Evolutionary conservation across 2,888 invertebrate genomes (phyloP), one percentile per base, ranked within the genome.

Genomic region (Diarsia rubi): DNA sequence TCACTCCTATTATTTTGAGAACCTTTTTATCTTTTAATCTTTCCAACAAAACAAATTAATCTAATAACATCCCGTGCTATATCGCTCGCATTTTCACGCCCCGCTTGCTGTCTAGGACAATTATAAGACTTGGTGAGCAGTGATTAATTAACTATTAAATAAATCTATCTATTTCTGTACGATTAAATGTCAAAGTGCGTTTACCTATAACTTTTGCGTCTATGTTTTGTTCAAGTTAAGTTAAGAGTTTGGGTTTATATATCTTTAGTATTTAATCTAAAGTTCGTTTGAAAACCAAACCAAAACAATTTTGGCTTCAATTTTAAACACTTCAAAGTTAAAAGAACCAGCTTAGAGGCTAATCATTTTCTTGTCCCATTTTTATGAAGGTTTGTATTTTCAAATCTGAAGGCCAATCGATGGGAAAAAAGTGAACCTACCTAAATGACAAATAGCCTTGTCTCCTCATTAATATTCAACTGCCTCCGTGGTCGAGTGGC

Each of bases 171-270:
- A 70, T 76, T 70, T 76, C 5, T 47, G n/a, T 69, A 3, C 52
- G 9, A 37, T 16, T 60, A 37, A 78, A 78, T 69, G 69, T 78
- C 69, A 69, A 62, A 37, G 78, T 45, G 42, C 42, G 65, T 76
- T 65, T 64, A 68, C 31, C 59, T 59, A 44, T 5, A 52, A 68
- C 47, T 76, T 66, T 60, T 0, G 14, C 27, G 16, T 27, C 21
- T 14, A 4, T 12, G 37, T 60, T 37, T 78, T 60, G 21, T 75
- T 52, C 14, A 47, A 75, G 45, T 59, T 59, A 12, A 59, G 59
- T 19, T 47, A 12, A n/a, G 14, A 37, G 21, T 60, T 69, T 16
- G 12, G n/a, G 14, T n/a, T 42, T 62, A 54, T 8, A 9, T 21
- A 3, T 49, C 4, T 59, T 49, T 14, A 16, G 37, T 11, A 47